Percentiles rank a stretch among this genome's conserved stretches.
phyloP scores from a whole-genome alignment of 64 coral and sea anemone genomes.

The Anthopleura sola region DNA sequence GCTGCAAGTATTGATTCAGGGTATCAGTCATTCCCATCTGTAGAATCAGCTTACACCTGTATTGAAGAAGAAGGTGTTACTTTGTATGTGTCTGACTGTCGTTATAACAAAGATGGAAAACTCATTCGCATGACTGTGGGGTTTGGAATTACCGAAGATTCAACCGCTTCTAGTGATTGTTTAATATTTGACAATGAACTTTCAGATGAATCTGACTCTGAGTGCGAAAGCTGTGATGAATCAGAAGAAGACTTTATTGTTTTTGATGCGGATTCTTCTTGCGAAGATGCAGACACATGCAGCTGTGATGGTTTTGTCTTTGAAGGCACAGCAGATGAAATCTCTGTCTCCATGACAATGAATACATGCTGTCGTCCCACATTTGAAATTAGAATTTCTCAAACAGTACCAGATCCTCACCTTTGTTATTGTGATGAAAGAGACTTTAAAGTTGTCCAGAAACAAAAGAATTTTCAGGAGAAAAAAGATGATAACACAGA shows the following conservation, averaged over 20 bases:
- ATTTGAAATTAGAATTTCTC: background rate
- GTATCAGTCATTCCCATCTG: background rate
- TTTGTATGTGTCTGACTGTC: constrained; percentile 5
- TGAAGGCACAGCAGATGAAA: background rate
- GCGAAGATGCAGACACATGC: background rate
- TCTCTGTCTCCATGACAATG: background rate
- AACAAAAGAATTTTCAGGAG: background rate
- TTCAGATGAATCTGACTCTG: background rate
- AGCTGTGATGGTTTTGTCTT: background rate
- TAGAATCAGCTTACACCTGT: background rate
- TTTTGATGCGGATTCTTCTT: background rate
- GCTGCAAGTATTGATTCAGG: constrained; percentile 24
- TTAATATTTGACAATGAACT: background rate
- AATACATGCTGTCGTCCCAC: background rate
- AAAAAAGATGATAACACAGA: background rate
- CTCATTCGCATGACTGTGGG: constrained; percentile 10
- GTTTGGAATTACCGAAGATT: background rate
- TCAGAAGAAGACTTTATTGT: constrained; percentile 24
- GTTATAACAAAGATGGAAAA: background rate
- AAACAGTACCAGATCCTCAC: background rate
- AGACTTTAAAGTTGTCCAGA: background rate
- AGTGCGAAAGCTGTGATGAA: background rate
- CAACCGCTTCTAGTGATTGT: background rate
- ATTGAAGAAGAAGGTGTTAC: constrained; percentile 21
- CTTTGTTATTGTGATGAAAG: background rate